These are phyloP conservation scores for Acanthosepion lycidas DNA, from an alignment of 2,888 invertebrate species.

Conservation along the genomic window DNA sequence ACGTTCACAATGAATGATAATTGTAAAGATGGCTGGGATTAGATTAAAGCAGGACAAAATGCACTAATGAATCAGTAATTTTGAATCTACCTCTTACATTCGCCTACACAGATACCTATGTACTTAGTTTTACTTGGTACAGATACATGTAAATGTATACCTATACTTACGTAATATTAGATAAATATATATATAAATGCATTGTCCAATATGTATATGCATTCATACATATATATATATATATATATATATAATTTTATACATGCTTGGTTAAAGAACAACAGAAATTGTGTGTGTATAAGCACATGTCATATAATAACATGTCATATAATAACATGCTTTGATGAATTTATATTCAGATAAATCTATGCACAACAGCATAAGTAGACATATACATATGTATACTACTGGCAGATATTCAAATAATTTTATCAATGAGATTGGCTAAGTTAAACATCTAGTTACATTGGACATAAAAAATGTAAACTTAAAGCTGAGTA, in stretches of 20 bases:
- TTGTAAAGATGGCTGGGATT: slow-evolving; percentile 20
- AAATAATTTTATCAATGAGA: too few relatives aligned
- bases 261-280: background rate
- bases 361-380: too few relatives aligned
- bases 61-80: slow-evolving; percentile 9
- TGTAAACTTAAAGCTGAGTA: too few relatives aligned
- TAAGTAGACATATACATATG: too few relatives aligned
- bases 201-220: background rate
- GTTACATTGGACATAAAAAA: too few relatives aligned
- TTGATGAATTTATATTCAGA: too few relatives aligned
- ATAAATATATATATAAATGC: background rate
- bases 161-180: background rate
- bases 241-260: background rate
- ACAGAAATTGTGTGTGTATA: too few relatives aligned
- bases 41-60: slow-evolving; percentile 20
- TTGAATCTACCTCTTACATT: background rate
- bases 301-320: too few relatives aligned
- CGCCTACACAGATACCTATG: background rate
- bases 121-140: background rate
- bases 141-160: background rate
- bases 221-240: background rate
- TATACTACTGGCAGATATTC: too few relatives aligned
- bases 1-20: background rate
- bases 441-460: too few relatives aligned
- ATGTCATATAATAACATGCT: too few relatives aligned